Evolutionary conservation across 2,797 vertebrate genomes (phyloP).

Genomic region (Chloroceryle inda): DNA sequence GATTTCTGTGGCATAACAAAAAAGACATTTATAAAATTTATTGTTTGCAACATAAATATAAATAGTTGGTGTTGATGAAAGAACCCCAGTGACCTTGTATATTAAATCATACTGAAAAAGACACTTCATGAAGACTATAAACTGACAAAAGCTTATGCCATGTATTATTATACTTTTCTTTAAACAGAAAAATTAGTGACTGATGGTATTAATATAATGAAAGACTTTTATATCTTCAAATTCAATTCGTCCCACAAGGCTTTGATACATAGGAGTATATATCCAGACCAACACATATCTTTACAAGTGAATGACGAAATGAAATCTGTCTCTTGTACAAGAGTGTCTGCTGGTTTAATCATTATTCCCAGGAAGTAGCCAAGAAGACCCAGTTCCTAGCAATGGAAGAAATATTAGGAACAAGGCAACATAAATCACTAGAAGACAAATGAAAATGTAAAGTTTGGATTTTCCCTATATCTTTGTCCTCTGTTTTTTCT

Average conservation of each 20-base stretch:
- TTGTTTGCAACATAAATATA: slow-evolving; percentile 40
- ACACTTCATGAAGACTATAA: neutral
- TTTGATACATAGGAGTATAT: neutral
- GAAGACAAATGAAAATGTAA: neutral
- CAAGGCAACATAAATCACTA: neutral
- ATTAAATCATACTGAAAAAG: neutral
- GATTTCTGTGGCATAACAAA: neutral
- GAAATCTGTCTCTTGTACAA: neutral
- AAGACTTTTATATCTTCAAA: neutral
- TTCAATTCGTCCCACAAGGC: neutral
- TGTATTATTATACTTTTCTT: neutral
- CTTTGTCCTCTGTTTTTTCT: neutral
- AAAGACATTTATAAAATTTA: slow-evolving; percentile 5
- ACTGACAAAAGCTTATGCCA: neutral
- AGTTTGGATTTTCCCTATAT: neutral
- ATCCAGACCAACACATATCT: neutral
- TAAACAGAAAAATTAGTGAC: slow-evolving; percentile 7
- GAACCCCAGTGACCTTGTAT: neutral
- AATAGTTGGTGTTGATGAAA: slow-evolving; percentile 4
- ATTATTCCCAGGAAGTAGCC: neutral
- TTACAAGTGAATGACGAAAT: neutral
- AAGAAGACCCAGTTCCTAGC: neutral
- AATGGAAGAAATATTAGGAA: neutral
- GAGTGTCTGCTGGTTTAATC: neutral
- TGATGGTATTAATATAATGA: neutral